These are phyloP conservation scores for Serilophus lunatus DNA, from an alignment of 2,113 vertebrate genomes.

Conservation along the genomic window DNA sequence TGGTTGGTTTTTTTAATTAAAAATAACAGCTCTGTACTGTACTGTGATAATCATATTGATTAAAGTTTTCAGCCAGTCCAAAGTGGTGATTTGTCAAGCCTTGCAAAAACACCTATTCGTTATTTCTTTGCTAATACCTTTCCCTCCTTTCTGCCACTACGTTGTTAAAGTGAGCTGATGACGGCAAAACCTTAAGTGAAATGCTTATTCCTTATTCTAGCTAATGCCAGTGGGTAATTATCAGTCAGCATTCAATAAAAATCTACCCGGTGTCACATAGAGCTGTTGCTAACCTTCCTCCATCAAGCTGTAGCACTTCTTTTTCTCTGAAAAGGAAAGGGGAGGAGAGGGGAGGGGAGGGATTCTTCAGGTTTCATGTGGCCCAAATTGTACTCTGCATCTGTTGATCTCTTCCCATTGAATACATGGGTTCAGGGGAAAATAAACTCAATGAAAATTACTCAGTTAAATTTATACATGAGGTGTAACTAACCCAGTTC, in stretches of 20 bases:
- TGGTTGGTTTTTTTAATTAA: too few relatives aligned
- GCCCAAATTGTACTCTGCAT: too few relatives aligned
- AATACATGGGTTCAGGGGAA: too few relatives aligned
- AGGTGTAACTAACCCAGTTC: too few relatives aligned
- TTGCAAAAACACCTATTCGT: constrained; percentile 22
- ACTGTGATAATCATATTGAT: constrained; percentile 16
- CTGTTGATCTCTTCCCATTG: too few relatives aligned
- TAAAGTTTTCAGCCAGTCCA: not conserved
- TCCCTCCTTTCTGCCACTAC: not conserved
- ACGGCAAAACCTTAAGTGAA: not conserved
- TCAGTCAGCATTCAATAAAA: not conserved
- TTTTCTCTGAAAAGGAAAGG: not conserved
- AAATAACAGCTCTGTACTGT: constrained; percentile 13
- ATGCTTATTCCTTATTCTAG: not conserved
- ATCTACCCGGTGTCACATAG: not conserved
- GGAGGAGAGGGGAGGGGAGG: too few relatives aligned
- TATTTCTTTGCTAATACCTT: constrained; percentile 43
- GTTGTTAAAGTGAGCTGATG: not conserved
- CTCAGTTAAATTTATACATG: too few relatives aligned
- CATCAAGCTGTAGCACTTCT: not conserved
- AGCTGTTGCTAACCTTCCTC: not conserved
- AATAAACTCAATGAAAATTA: too few relatives aligned
- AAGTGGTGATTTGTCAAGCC: constrained; percentile 30
- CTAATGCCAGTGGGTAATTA: not conserved
- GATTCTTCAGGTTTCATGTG: too few relatives aligned